These are phyloP conservation scores for Papilio polytes DNA, from an alignment of 1,140 invertebrate species.

Conservation along the genomic window DNA sequence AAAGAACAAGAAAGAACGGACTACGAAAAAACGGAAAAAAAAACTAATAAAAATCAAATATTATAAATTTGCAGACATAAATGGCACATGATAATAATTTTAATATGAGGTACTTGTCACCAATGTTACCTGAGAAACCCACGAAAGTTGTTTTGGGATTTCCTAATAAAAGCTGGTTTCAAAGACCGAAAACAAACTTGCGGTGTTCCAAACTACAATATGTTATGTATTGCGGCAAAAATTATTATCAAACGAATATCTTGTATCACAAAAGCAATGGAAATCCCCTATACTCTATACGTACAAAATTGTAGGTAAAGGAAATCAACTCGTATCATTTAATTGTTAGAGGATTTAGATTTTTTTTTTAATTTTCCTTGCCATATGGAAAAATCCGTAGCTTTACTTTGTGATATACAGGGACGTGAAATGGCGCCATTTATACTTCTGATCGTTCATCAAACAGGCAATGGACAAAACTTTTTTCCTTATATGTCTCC, in stretches of 20 bases:
- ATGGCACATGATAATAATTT: background rate
- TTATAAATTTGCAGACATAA: background rate
- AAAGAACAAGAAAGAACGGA: no score
- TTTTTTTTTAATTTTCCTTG: background rate
- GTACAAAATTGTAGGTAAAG: constrained; percentile 1
- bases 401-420: no score
- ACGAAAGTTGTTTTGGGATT: constrained; percentile 6
- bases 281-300: background rate
- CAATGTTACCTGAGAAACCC: background rate
- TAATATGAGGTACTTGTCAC: background rate
- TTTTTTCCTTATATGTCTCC: no score
- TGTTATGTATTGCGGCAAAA: background rate
- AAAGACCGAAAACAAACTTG: background rate
- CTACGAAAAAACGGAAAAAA: no score
- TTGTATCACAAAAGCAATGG: background rate
- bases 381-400: background rate
- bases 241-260: background rate
- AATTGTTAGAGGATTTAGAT: background rate
- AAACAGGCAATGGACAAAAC: no score
- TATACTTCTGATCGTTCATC: no score
- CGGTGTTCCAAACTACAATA: background rate
- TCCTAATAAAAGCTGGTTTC: background rate
- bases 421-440: no score
- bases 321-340: background rate
- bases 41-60: background rate